Base-by-base conservation (phyloP, 2,888 invertebrate species). In the Caenorhabditis sp. region DNA sequence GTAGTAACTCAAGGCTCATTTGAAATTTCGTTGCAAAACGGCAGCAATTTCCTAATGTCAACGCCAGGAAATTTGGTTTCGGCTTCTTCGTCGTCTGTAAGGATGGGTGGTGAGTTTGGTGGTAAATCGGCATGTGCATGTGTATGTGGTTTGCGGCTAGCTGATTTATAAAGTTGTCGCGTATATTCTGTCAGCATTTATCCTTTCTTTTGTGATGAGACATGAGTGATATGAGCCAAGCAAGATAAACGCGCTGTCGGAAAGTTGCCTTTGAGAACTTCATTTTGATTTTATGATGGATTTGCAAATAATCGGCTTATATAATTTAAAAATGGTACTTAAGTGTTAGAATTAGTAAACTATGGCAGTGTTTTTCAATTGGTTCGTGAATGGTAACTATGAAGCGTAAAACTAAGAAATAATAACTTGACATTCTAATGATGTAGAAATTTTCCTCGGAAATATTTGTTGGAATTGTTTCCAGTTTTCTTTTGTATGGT, bases 201-300 rank as follows among this genome's bases (percentile, higher is more conserved):
- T n/a, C 55, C 35, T 55, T 35, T 56, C 50, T 46, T 50, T 27
- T 66, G 35, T 66, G 52, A 58, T 58, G 50, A 46, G 66, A 56
- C 50, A 52, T 68, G 68, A 68, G 68, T 68, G 68, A 68, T 58
- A 59, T 58, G 68, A 50, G 58, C 41, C 46, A 39, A 24, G 41
- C 26, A 59, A 68, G 50, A 58, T 50, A 59, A 58, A 52, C 32
- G 50, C 35, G 50, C 41, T 50, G 52, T 53, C 43, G 53, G 41
- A 32, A 53, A 63, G 52, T 53, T 63, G 63, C 45, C 53, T 53
- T 22, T n/a, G 15, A 50, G 24, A 9, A 30, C 9, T 9, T 30
- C 30, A 30, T 7, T 30, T 5, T 30, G 30, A 30, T 30, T 30
- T 30, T 30, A 30, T 30, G 9, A 7, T 13, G 9, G 11, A 9